Conservation (phyloP, 2,797 vertebrate genomes). For the Chaenodraco wilsoni region DNA sequence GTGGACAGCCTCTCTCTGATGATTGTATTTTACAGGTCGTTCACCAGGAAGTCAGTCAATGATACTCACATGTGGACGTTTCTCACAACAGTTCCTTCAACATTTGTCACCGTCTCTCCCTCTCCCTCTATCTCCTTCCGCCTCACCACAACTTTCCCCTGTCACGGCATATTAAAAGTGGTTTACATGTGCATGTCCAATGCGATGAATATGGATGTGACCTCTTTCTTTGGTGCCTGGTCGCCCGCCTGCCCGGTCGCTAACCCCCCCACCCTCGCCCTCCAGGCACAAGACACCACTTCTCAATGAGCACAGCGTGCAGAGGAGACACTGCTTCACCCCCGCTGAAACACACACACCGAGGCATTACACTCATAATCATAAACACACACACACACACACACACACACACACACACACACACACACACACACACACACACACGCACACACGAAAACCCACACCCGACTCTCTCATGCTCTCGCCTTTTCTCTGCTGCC, state of each 20-base stretch:
- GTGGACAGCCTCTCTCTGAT: conserved; percentile 9
- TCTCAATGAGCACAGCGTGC: conserved; percentile 95
- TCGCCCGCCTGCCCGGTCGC: conserved; percentile 83
- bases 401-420: conserved; percentile 45
- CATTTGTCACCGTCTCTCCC: conserved; percentile 65
- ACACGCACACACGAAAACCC: conserved; percentile 41
- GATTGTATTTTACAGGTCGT: conserved; percentile 45
- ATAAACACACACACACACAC: conserved; percentile 40
- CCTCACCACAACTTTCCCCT: conserved; percentile 88
- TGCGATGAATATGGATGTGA: conserved; percentile 99
- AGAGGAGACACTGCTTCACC: conserved; percentile 84
- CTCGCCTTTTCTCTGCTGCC: conserved; percentile 42
- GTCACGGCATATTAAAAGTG: conserved; percentile 97
- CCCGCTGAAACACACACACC: conserved; percentile 44
- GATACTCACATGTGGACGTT: conserved; percentile 66
- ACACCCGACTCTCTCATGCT: conserved; percentile 54
- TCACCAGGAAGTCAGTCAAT: conserved; percentile 42
- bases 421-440: conserved; percentile 50
- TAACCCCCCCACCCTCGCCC: conserved; percentile 78
- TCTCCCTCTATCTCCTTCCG: conserved; percentile 77
- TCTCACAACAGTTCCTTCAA: conserved; percentile 66
- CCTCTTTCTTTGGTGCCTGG: conserved; percentile 94
- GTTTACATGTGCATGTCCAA: conserved; percentile 97
- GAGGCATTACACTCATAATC: conserved; percentile 13
- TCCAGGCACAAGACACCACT: conserved; percentile 88